Conservation (phyloP, 1,140 invertebrate genomes). For the Anoplophora glabripennis region DNA sequence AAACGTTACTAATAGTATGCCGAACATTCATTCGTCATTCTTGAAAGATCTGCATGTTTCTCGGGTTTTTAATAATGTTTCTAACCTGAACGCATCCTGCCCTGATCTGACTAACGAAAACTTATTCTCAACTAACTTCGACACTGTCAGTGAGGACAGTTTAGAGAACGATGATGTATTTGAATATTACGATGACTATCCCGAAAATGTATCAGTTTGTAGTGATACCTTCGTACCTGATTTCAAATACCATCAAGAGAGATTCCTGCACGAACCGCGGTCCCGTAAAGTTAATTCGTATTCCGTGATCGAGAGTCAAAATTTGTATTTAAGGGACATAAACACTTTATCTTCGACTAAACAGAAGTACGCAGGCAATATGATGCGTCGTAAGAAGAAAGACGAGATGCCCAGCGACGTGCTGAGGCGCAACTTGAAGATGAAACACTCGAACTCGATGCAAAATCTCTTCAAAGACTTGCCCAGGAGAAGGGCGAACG, state of each 20-base stretch:
- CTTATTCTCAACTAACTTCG: constrained; percentile 8
- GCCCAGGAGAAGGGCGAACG: constrained; percentile 16
- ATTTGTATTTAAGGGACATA: not conserved
- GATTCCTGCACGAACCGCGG: not conserved
- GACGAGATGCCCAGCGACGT: constrained; percentile 31
- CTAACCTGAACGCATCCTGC: constrained; percentile 36
- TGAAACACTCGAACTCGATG: constrained; percentile 39
- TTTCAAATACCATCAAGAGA: constrained; percentile 2
- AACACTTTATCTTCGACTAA: constrained; percentile 3
- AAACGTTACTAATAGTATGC: constrained; percentile 36
- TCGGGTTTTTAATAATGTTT: constrained; percentile 29
- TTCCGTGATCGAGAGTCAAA: constrained; percentile 1
- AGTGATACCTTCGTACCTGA: constrained; percentile 1
- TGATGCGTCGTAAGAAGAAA: constrained; percentile 16
- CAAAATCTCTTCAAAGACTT: constrained; percentile 37
- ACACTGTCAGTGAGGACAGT: constrained; percentile 8
- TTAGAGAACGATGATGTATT: constrained; percentile 6
- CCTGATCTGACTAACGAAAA: constrained; percentile 36
- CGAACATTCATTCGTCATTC: constrained; percentile 21
- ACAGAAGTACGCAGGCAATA: constrained; percentile 5
- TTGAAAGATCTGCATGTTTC: constrained; percentile 1
- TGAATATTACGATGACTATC: constrained; percentile 15
- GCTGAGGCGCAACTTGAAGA: constrained; percentile 29
- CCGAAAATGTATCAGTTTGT: constrained; percentile 10
- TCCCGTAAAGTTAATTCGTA: constrained; percentile 2